These are phyloP conservation scores for Junonia oenone DNA, from an alignment of 2,888 invertebrate species.

Conservation along the genomic window DNA sequence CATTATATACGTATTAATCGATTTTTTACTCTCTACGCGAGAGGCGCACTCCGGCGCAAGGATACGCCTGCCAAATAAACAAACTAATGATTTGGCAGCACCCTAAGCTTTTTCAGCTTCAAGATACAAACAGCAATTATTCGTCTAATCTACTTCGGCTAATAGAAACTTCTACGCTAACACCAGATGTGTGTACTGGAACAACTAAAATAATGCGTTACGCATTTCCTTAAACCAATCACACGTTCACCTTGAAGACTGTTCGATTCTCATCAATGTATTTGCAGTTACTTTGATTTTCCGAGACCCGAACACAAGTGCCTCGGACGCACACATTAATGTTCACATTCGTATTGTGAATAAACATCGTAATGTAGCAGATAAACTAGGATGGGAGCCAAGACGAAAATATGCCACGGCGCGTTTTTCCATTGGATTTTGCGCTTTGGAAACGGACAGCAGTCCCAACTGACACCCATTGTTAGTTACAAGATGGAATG, in stretches of 20 bases:
- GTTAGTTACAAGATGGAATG: conserved; percentile 55
- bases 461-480: conserved; percentile 57
- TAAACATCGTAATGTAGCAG: conserved; percentile 80
- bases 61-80: conserved; percentile 34
- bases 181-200: conserved; percentile 5
- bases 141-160: conserved; percentile 4
- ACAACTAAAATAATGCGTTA: conserved; percentile 11
- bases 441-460: conserved; percentile 73
- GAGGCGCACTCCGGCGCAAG: conserved; percentile 22
- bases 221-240: conserved; percentile 12
- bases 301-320: conserved; percentile 58
- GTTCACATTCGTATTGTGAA: conserved; percentile 78
- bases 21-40: neutral
- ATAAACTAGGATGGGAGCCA: conserved; percentile 80
- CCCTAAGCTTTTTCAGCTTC: conserved; percentile 25
- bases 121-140: conserved; percentile 16
- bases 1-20: neutral
- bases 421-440: conserved; percentile 78
- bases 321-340: conserved; percentile 72
- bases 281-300: conserved; percentile 28
- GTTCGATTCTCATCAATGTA: conserved; percentile 27
- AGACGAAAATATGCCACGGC: conserved; percentile 79
- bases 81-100: conserved; percentile 33
- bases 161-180: conserved; percentile 1
- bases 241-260: conserved; percentile 23